Evolutionary conservation across 2,888 invertebrate genomes (phyloP).

Genomic region (Drosophila koepferae): DNA sequence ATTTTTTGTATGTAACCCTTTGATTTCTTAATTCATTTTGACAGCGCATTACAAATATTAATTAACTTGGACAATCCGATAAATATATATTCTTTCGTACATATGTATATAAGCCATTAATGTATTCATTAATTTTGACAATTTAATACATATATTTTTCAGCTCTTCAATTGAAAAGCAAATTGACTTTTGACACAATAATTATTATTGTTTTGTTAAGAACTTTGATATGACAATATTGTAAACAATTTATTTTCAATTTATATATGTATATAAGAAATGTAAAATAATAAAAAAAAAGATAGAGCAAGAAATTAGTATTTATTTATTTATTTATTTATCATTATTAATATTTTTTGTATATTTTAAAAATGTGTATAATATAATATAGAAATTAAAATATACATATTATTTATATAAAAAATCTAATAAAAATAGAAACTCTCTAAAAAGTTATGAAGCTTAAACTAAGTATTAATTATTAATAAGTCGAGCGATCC

Average conservation of each 20-base stretch:
- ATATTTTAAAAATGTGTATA: no score
- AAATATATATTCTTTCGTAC: not conserved
- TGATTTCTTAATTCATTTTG: slow-evolving; percentile 1
- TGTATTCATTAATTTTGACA: slow-evolving; percentile 6
- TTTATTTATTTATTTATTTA: no score
- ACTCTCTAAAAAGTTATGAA: no score
- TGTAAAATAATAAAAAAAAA: no score
- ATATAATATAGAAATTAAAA: no score
- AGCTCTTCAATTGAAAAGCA: not conserved
- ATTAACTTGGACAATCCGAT: not conserved
- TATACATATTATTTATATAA: no score
- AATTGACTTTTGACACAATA: not conserved
- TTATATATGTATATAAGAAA: no score
- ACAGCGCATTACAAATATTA: not conserved
- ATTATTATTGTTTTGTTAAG: not conserved
- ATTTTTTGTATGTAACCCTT: not conserved
- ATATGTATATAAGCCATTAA: not conserved
- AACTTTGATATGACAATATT: not conserved
- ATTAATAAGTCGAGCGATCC: not conserved
- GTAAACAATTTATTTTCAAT: no score
- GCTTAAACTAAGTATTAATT: no score
- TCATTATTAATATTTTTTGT: no score
- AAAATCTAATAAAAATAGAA: no score
- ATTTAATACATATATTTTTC: not conserved
- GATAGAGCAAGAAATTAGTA: no score